Conservation (phyloP, 2,113 vertebrate species). For the Pagrus major region DNA sequence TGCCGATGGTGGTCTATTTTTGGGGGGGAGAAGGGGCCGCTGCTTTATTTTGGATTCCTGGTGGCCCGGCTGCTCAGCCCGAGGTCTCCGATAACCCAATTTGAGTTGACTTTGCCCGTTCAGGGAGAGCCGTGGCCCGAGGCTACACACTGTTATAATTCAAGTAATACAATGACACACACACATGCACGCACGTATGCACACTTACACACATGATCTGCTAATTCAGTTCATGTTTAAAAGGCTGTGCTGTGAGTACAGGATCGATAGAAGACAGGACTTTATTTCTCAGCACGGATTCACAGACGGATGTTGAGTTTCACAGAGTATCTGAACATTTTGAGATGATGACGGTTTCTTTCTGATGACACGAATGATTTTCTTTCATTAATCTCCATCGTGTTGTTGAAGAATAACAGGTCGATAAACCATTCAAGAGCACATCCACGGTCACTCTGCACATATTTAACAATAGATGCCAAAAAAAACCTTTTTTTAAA, state of each 20-base stretch:
- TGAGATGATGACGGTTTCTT: too few relatives aligned
- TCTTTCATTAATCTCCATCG: too few relatives aligned
- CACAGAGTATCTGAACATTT: too few relatives aligned
- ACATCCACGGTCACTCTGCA: too few relatives aligned
- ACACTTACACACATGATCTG: constrained; percentile 32
- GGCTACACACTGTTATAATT: constrained; percentile 76
- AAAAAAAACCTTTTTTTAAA: too few relatives aligned
- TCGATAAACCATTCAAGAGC: too few relatives aligned
- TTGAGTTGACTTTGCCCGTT: constrained; percentile 84
- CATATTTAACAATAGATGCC: too few relatives aligned
- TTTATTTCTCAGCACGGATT: too few relatives aligned
- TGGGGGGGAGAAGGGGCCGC: constrained; percentile 68
- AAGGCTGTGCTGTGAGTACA: not conserved
- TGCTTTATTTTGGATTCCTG: constrained; percentile 82
- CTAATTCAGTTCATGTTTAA: constrained; percentile 23
- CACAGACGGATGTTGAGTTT: too few relatives aligned
- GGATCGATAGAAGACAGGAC: constrained; percentile 23
- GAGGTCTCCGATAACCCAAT: constrained; percentile 84
- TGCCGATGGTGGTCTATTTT: constrained; percentile 75
- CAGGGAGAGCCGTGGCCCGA: constrained; percentile 75
- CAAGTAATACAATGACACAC: constrained; percentile 74
- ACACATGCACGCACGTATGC: constrained; percentile 40
- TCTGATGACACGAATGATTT: too few relatives aligned
- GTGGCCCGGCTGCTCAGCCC: constrained; percentile 79
- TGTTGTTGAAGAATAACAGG: too few relatives aligned